phyloP scores from a whole-genome alignment of 1,140 invertebrate genomes.

The Camponotus vicinus region DNA sequence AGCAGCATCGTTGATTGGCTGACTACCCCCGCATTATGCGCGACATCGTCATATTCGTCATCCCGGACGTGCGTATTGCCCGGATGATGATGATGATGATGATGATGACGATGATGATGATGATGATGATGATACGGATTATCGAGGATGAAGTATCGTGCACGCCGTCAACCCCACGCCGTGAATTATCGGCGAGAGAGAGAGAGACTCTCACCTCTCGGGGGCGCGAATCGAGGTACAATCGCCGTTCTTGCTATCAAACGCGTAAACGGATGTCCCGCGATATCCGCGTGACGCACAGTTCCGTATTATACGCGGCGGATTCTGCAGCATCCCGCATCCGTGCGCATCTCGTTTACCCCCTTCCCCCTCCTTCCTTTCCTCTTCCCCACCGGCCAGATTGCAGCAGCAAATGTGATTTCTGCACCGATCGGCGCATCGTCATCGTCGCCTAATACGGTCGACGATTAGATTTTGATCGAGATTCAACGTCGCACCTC shows the following conservation, averaged over 20 bases:
- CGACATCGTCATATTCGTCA: background rate
- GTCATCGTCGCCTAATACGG: slow-evolving; percentile 8
- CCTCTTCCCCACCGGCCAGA: background rate
- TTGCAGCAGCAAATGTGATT: slow-evolving; percentile 14
- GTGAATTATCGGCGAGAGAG: slow-evolving; percentile 62
- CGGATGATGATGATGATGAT: slow-evolving; percentile 52
- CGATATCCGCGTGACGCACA: slow-evolving; percentile 20
- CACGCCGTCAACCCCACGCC: slow-evolving; percentile 18
- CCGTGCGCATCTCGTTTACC: background rate
- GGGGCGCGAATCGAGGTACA: slow-evolving; percentile 16
- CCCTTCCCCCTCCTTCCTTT: too few relatives aligned
- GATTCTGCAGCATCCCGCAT: background rate
- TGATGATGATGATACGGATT: slow-evolving; percentile 60
- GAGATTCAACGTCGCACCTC: background rate
- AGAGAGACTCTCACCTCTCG: too few relatives aligned
- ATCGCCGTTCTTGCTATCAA: slow-evolving; percentile 44
- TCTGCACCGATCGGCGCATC: slow-evolving; percentile 19
- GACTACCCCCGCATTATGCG: slow-evolving; percentile 60
- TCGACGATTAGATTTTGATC: slow-evolving; percentile 31
- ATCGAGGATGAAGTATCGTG: slow-evolving; percentile 61
- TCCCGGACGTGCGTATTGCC: background rate
- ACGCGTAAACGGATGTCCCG: slow-evolving; percentile 32
- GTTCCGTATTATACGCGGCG: slow-evolving; percentile 3
- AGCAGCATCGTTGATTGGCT: slow-evolving; percentile 67
- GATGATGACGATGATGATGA: slow-evolving; percentile 60